Conservation (phyloP, 1,140 invertebrate species). For the Coelopa frigida region DNA sequence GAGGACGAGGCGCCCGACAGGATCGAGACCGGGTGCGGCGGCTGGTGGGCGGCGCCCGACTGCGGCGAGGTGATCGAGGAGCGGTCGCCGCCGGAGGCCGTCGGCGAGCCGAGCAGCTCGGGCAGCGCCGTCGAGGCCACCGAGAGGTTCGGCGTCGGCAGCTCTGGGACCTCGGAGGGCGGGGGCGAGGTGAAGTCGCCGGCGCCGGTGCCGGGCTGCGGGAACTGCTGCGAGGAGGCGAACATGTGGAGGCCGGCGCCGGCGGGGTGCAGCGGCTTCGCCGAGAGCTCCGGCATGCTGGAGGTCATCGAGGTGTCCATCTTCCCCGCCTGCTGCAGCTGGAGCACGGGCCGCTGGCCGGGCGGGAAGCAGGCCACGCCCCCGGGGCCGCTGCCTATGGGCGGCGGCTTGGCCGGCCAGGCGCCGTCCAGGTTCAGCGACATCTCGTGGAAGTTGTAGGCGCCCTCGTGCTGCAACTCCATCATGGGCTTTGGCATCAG, state of each 20-base stretch:
- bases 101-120: slow-evolving; percentile 36
- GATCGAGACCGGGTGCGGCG: slow-evolving; percentile 35
- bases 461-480: slow-evolving; percentile 34
- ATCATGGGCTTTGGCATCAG: slow-evolving; percentile 35
- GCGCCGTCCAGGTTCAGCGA: slow-evolving; percentile 35
- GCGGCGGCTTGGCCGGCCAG: slow-evolving; percentile 31
- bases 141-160: slow-evolving; percentile 39
- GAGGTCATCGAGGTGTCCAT: slow-evolving; percentile 33
- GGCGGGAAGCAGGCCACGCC: slow-evolving; percentile 34
- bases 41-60: slow-evolving; percentile 20
- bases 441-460: slow-evolving; percentile 44
- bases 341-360: slow-evolving; percentile 28
- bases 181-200: slow-evolving; percentile 24
- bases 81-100: slow-evolving; percentile 31
- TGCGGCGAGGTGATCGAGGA: slow-evolving; percentile 30
- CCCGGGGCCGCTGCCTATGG: too few species aligned
- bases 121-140: slow-evolving; percentile 40
- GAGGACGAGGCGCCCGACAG: slow-evolving; percentile 36
- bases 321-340: slow-evolving; percentile 27
- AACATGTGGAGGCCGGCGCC: not conserved
- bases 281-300: slow-evolving; percentile 35
- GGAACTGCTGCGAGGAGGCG: slow-evolving; percentile 11
- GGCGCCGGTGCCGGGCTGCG: slow-evolving; percentile 23
- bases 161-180: slow-evolving; percentile 26
- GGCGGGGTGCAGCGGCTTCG: slow-evolving; percentile 6